Conservation (phyloP, 2,797 vertebrate species). For the Coilia nasus region DNA sequence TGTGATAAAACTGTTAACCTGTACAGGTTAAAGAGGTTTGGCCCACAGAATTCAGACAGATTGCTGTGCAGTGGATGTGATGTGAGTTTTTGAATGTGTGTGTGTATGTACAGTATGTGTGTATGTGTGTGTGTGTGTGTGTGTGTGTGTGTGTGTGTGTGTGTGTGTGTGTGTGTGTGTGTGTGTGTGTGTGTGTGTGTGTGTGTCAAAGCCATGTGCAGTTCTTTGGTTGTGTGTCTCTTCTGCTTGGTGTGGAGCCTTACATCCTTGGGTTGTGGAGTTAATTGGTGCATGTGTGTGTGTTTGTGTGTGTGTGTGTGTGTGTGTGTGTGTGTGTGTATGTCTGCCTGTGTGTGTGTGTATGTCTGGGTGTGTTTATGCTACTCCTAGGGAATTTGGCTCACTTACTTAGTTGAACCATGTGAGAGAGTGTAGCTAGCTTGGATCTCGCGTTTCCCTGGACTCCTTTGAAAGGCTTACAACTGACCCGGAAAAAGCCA, state of each 20-base stretch:
- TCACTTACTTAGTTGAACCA: neutral
- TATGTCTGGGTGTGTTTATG: neutral
- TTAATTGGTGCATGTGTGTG: neutral
- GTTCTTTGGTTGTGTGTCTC: neutral
- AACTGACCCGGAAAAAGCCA: slow-evolving; percentile 73
- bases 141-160: slow-evolving; percentile 6
- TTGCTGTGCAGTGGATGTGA: neutral
- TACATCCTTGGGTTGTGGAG: neutral
- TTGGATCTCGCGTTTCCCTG: slow-evolving; percentile 35
- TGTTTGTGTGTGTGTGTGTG: neutral
- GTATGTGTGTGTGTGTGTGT: neutral
- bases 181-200: neutral
- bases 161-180: neutral
- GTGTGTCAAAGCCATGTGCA: neutral
- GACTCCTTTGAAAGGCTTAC: slow-evolving; percentile 61
- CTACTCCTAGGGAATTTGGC: slow-evolving; percentile 5
- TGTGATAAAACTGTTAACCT: neutral
- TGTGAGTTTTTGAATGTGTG: too few relatives aligned
- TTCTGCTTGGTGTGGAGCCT: neutral
- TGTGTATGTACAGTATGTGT: too few relatives aligned
- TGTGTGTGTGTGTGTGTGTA: neutral
- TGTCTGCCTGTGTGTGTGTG: neutral
- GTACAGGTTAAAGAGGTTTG: neutral
- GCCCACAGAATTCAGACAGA: neutral
- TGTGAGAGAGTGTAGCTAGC: neutral